Evolutionary conservation across 2,113 vertebrate species (phyloP).

Genomic region (Eclectus roratus): DNA sequence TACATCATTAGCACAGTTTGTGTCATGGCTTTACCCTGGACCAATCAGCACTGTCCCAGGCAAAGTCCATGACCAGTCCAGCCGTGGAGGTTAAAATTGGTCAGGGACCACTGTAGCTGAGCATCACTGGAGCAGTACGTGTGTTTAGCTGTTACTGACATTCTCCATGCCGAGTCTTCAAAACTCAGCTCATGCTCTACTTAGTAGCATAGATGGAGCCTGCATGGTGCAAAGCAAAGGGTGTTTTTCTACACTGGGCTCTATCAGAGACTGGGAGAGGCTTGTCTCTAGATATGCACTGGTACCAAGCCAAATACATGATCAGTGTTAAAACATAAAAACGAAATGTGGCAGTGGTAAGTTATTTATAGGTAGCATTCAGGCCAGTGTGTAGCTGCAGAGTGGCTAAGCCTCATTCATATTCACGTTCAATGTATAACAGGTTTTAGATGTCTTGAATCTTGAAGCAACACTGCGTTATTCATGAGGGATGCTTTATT

Average conservation of each 20-base stretch:
- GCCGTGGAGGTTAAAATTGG: background rate
- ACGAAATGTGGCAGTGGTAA: background rate
- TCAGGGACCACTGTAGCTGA: background rate
- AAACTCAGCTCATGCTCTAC: background rate
- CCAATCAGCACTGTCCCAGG: background rate
- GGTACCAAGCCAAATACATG: background rate
- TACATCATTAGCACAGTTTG: background rate
- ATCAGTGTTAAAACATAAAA: background rate
- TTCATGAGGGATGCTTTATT: background rate
- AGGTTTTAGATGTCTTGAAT: background rate
- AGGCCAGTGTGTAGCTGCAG: background rate
- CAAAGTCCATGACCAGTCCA: background rate
- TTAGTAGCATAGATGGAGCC: background rate
- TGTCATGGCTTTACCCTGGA: background rate
- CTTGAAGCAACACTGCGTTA: background rate
- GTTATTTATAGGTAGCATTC: background rate
- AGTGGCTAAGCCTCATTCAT: background rate
- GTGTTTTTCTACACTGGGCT: background rate
- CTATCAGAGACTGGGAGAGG: background rate
- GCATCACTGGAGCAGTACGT: accelerated
- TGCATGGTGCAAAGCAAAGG: background rate
- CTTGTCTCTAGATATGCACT: background rate
- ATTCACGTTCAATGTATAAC: background rate
- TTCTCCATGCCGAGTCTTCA: background rate
- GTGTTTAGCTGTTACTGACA: background rate